Conservation (phyloP, 2,888 invertebrate species). For the Bombylius discolor region DNA sequence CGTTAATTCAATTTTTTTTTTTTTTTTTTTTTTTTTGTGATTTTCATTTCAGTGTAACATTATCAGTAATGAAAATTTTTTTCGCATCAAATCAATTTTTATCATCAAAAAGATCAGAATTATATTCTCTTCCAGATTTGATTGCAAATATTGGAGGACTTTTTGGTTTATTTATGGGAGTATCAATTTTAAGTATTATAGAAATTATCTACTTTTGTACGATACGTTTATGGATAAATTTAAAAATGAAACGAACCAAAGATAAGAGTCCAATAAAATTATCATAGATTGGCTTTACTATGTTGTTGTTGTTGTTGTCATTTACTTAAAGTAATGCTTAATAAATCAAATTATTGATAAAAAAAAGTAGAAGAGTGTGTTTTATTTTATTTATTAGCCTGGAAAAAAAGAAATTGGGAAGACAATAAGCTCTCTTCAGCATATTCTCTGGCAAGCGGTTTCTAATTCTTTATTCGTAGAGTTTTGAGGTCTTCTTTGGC, state of each 20-base stretch:
- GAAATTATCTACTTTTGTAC: constrained; percentile 38
- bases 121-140: constrained; percentile 48
- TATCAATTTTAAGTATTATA: constrained; percentile 21
- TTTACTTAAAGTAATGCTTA: too few relatives aligned
- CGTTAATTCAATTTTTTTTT: not conserved
- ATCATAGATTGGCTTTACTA: not conserved
- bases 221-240: constrained; percentile 30
- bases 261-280: not conserved
- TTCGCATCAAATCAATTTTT: constrained; percentile 41
- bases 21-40: too few relatives aligned
- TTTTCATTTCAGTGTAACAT: not conserved
- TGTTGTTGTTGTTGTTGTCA: too few relatives aligned
- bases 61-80: constrained; percentile 2
- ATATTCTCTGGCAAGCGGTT: too few relatives aligned
- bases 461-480: too few relatives aligned
- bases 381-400: too few relatives aligned
- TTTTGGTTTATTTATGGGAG: constrained; percentile 30
- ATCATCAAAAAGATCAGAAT: constrained; percentile 44
- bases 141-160: constrained; percentile 49
- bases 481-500: too few relatives aligned
- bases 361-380: too few relatives aligned
- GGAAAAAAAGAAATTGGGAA: too few relatives aligned
- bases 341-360: too few relatives aligned
- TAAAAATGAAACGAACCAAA: constrained; percentile 21
- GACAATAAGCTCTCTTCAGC: too few relatives aligned